phyloP scores from a whole-genome alignment of 2,113 vertebrate species.

The Craseonycteris thonglongyai region DNA sequence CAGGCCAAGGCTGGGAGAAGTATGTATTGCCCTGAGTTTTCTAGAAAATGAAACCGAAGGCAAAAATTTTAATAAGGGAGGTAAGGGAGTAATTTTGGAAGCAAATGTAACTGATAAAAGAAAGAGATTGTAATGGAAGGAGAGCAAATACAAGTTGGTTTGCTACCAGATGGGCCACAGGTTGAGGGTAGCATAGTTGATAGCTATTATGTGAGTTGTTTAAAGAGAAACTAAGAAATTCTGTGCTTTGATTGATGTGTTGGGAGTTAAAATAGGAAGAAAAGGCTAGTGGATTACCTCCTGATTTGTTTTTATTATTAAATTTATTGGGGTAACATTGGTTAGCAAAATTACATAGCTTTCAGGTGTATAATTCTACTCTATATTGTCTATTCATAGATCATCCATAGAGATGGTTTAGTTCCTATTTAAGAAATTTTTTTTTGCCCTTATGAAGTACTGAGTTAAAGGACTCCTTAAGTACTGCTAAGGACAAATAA shows the following conservation, averaged over 20 bases:
- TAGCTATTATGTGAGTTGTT: neutral
- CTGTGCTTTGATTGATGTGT: neutral
- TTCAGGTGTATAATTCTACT: no score
- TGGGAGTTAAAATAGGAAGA: neutral
- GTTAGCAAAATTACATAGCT: no score
- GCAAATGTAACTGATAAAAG: neutral
- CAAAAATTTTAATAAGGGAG: neutral
- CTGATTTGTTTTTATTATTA: neutral
- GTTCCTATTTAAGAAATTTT: neutral
- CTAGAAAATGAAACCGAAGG: neutral
- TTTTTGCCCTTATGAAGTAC: neutral
- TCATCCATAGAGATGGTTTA: neutral
- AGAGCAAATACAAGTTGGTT: neutral
- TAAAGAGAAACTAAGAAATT: neutral
- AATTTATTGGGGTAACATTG: no score
- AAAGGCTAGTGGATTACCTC: neutral
- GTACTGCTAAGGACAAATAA: neutral
- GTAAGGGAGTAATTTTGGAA: neutral
- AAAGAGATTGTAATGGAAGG: no score
- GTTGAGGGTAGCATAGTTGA: neutral
- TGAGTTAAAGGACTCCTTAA: neutral
- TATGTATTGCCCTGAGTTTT: neutral
- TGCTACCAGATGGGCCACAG: neutral
- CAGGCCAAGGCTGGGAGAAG: neutral
- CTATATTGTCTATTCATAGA: no score